phyloP scores from a whole-genome alignment of 1,140 invertebrate species.

The Magallana gigas region DNA sequence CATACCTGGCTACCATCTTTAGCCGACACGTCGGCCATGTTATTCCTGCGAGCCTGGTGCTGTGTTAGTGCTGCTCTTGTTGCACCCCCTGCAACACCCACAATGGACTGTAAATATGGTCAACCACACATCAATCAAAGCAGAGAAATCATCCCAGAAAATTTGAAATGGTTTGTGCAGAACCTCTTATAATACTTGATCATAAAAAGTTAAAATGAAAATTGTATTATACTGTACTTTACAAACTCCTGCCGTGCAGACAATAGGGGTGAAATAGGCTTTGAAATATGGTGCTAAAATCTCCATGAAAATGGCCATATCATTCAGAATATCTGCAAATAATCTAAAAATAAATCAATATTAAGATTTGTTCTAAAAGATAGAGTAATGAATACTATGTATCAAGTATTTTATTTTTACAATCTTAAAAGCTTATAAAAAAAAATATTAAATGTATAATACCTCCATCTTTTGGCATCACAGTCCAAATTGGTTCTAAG shows the following conservation, averaged over 20 bases:
- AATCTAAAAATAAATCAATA: conserved; percentile 79
- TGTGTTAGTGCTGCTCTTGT: conserved; percentile 95
- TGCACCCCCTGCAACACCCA: conserved; percentile 94
- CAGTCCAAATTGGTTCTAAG: conserved; percentile 85
- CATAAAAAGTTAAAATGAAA: background rate
- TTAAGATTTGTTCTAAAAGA: no score
- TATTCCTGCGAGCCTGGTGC: conserved; percentile 91
- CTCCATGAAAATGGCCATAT: conserved; percentile 86
- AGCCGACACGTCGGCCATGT: conserved; percentile 94
- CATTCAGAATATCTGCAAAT: conserved; percentile 96
- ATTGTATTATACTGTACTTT: conserved; percentile 66
- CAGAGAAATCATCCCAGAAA: no score
- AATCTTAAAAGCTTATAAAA: no score
- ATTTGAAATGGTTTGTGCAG: no score
- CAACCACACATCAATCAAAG: background rate
- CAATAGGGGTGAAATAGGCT: conserved; percentile 74
- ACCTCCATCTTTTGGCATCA: conserved; percentile 96
- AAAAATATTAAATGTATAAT: conserved; percentile 18
- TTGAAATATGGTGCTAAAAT: conserved; percentile 76
- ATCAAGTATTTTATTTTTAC: no score
- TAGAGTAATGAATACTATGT: no score
- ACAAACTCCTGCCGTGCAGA: conserved; percentile 81
- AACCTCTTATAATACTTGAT: no score
- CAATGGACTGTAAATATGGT: conserved; percentile 84
- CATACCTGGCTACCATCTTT: conserved; percentile 94